These are phyloP conservation scores for Zeugodacus cucurbitae DNA, from an alignment of 1,140 invertebrate genomes.

Conservation along the genomic window DNA sequence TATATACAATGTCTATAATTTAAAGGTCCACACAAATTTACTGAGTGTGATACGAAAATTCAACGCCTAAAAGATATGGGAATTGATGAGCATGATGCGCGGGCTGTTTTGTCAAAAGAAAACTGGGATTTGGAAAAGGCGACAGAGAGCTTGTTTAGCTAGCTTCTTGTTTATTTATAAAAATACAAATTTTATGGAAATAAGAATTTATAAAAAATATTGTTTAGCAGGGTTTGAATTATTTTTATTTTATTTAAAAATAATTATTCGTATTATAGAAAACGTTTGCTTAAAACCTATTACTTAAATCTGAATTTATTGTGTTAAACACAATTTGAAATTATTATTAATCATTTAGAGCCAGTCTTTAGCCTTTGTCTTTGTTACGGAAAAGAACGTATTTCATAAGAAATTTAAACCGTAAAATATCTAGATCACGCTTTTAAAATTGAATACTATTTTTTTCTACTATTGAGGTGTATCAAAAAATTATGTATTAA, in stretches of 20 bases:
- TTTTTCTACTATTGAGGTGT: too few relatives aligned
- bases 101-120: conserved; percentile 86
- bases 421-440: too few relatives aligned
- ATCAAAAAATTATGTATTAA: too few relatives aligned
- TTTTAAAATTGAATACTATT: too few relatives aligned
- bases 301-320: neutral
- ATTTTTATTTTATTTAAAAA: conserved; percentile 39
- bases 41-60: conserved; percentile 85
- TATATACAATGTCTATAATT: conserved; percentile 43
- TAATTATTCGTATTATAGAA: neutral
- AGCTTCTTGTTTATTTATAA: conserved; percentile 65
- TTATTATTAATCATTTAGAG: too few relatives aligned
- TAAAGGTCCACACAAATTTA: conserved; percentile 76
- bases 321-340: too few relatives aligned
- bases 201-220: conserved; percentile 32
- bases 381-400: too few relatives aligned
- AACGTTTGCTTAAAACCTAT: neutral
- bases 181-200: neutral
- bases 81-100: conserved; percentile 83
- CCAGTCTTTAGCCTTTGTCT: too few relatives aligned
- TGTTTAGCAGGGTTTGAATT: conserved; percentile 9
- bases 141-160: conserved; percentile 90
- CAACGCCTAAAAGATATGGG: conserved; percentile 87
- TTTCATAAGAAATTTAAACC: too few relatives aligned
- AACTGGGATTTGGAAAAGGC: conserved; percentile 91